Evolutionary conservation across 2,888 invertebrate genomes (phyloP), one percentile per base, ranked within the genome.

Genomic region (Leptinotarsa juncta): DNA sequence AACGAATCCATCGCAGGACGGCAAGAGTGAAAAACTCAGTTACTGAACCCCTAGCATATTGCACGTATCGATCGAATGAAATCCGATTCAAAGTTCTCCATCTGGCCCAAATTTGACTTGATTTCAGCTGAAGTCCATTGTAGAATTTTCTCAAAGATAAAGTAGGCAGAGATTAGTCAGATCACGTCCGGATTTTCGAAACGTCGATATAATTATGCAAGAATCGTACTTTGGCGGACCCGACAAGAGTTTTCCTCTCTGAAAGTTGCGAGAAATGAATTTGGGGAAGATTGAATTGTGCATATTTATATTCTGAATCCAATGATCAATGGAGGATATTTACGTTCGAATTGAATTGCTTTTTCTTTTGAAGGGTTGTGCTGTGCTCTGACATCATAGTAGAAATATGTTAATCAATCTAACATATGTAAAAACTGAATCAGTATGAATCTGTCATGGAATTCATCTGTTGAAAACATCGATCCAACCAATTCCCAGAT

Each of bases 131-230:
- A 3, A 18, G 67, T 67, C 67, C 15, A 68, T 68, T 68, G 68
- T 68, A 15, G 26, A 67, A 50, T 16, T 68, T 53, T 55, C 20
- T n/a, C 32, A 32, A 18, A 42, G 51, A 67, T 67, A 53, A 69
- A 69, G 60, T 57, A 57, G 57, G 53, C 20, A 57, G 18, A 49
- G 32, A 53, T 69, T 53, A 69, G 32, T 69, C 69, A 57, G 69
- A 57, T 57, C 69, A 69, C 69, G 69, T 69, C 32, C 55, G 50
- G 32, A 68, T 32, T 68, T 55, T 55, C 18, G 18, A 20, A 55
- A 53, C 18, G 20, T 32, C 48, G 48, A 57, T 62, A n/a, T 32
- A 18, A 62, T 62, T 42, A 62, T 62, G n/a, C 42, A 16, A 42
- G 32, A n/a, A 10, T 62, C 42, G 32, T 42, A 62, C 10, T 62